These are phyloP conservation scores for Brachyopa scutellaris DNA, from an alignment of 2,888 invertebrate genomes.

Conservation along the genomic window DNA sequence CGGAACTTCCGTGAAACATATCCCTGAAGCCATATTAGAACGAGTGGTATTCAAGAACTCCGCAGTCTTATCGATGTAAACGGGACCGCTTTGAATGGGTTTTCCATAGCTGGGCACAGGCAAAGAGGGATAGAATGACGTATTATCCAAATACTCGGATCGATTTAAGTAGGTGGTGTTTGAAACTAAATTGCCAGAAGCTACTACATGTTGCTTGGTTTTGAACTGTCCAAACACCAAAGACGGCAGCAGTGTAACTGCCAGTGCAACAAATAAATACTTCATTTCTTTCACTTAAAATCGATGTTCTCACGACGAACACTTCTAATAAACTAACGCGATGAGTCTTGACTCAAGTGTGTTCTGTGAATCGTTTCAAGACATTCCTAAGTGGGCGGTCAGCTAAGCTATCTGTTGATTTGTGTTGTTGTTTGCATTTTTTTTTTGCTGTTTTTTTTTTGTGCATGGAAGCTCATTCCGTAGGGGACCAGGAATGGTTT, in stretches of 20 bases:
- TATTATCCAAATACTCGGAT: too few species aligned
- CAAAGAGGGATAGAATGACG: conserved; percentile 49
- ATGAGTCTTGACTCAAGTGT: not conserved
- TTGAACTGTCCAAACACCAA: conserved; percentile 52
- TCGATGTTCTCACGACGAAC: conserved; percentile 45
- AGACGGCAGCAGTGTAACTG: conserved; percentile 33
- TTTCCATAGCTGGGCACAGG: not conserved
- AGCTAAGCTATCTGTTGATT: too few species aligned
- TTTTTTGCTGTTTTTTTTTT: not conserved
- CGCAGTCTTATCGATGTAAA: conserved; percentile 78
- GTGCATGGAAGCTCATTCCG: not conserved
- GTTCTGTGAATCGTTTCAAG: not conserved
- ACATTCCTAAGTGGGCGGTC: conserved; percentile 27
- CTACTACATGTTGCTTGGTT: conserved; percentile 30
- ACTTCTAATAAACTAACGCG: conserved; percentile 42
- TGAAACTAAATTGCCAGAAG: conserved; percentile 52
- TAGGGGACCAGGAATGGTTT: not conserved
- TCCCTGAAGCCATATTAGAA: conserved; percentile 78
- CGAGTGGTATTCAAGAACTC: conserved; percentile 81
- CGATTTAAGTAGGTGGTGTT: not conserved
- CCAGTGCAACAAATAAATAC: conserved; percentile 29
- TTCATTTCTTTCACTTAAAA: conserved; percentile 15
- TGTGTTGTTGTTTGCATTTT: conserved; percentile 1
- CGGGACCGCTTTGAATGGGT: conserved; percentile 67
- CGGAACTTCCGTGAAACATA: conserved; percentile 81